Conservation (phyloP, 2,113 vertebrate genomes). For the Tychaedon coryphoeus region DNA sequence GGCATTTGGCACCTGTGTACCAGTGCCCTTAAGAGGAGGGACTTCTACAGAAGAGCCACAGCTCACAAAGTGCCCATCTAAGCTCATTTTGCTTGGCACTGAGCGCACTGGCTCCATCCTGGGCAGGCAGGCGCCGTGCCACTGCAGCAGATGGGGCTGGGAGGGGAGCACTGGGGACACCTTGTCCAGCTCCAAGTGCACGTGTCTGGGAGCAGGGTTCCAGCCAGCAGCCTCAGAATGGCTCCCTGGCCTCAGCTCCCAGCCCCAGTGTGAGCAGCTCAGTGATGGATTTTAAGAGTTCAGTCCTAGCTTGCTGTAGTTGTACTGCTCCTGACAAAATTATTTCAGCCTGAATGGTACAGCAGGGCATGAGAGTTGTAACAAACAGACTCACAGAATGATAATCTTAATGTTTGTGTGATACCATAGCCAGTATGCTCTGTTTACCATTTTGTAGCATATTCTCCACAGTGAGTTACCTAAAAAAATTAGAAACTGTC, state of each 20-base stretch:
- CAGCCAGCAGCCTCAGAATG: background rate
- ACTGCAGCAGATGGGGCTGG: conserved; percentile 9
- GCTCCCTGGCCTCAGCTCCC: background rate
- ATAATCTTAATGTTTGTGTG: background rate
- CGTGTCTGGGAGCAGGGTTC: background rate
- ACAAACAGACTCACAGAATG: background rate
- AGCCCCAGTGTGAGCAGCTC: background rate
- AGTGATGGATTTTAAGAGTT: background rate
- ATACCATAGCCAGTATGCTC: background rate
- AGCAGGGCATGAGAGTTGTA: background rate
- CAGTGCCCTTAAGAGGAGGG: background rate
- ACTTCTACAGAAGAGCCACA: background rate
- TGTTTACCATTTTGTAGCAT: background rate
- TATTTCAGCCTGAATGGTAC: background rate
- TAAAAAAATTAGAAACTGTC: background rate
- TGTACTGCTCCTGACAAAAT: background rate
- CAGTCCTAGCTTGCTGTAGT: background rate
- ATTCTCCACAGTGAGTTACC: background rate
- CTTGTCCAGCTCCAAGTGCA: background rate
- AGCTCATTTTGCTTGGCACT: conserved; percentile 36
- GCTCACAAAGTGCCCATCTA: background rate
- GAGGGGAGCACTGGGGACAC: background rate
- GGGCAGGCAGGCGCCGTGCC: background rate
- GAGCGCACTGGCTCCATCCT: background rate
- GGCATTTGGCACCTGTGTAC: background rate